A percentile compares a stretch with the other conserved stretches of the same genome.
These are phyloP conservation scores for Spisula solida DNA, from an alignment of 2,888 invertebrate genomes.

Conservation along the genomic window DNA sequence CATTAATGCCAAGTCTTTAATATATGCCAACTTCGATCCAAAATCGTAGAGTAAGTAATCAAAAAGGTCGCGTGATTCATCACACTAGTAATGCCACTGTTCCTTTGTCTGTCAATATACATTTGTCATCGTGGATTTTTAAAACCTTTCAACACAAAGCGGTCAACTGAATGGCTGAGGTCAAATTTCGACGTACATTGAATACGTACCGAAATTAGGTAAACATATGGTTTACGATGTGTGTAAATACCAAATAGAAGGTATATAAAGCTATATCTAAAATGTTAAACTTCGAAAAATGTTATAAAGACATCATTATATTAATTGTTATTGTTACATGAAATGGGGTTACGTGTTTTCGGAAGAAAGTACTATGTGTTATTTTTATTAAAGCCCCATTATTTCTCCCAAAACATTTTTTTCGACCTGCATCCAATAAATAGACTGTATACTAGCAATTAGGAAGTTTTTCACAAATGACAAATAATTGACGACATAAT, in stretches of 20 bases:
- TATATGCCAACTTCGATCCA: not conserved
- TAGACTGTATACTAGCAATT: too few species aligned
- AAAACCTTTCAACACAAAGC: constrained; percentile 3
- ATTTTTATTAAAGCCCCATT: too few species aligned
- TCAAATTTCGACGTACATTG: constrained; percentile 8
- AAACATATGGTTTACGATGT: not conserved
- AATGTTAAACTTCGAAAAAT: too few species aligned
- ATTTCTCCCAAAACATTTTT: too few species aligned
- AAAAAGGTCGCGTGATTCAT: not conserved
- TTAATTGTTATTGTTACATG: too few species aligned
- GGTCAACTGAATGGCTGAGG: not conserved
- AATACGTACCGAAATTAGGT: not conserved
- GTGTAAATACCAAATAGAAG: not conserved
- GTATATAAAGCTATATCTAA: not conserved
- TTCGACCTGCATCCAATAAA: too few species aligned
- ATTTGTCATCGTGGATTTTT: not conserved
- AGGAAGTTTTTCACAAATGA: too few species aligned
- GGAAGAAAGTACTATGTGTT: too few species aligned
- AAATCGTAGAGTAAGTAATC: not conserved
- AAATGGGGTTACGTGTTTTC: too few species aligned
- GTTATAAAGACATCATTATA: too few species aligned
- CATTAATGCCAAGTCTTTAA: not conserved
- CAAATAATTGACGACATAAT: too few species aligned
- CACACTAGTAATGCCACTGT: not conserved
- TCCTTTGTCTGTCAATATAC: not conserved